Evolutionary conservation across 1,140 invertebrate genomes (phyloP).

Genomic region (Megalopta genalis): DNA sequence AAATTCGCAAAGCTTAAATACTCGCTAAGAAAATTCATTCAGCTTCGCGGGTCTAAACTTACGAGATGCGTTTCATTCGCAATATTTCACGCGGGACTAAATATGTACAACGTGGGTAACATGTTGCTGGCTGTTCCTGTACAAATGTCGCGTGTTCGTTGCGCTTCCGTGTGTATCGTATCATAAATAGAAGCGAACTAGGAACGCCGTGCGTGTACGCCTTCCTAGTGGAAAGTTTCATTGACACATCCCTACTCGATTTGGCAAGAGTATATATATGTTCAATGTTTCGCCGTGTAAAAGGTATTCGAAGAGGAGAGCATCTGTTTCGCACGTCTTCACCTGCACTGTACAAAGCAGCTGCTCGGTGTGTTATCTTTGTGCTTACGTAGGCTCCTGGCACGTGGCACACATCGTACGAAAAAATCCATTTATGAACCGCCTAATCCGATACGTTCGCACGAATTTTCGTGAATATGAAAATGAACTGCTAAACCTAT

Average conservation of each 20-base stretch:
- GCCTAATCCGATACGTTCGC: slow-evolving; percentile 24
- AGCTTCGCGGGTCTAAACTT: too few relatives aligned
- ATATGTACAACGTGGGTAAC: not conserved
- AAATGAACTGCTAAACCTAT: not conserved
- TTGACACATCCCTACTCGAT: slow-evolving; percentile 39
- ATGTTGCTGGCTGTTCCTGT: not conserved
- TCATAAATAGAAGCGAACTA: slow-evolving; percentile 29
- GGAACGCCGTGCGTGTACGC: not conserved
- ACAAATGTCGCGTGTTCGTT: slow-evolving; percentile 1
- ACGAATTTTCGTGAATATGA: slow-evolving; percentile 4
- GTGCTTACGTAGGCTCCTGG: slow-evolving; percentile 57
- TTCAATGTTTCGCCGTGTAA: slow-evolving; percentile 30
- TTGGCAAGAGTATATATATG: not conserved
- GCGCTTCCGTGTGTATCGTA: not conserved
- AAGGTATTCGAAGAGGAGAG: slow-evolving; percentile 52
- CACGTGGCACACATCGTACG: slow-evolving; percentile 53
- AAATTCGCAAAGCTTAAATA: not conserved
- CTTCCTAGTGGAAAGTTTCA: slow-evolving; percentile 52
- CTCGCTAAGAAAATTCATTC: too few relatives aligned
- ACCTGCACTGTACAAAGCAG: slow-evolving; percentile 54
- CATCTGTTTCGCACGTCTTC: slow-evolving; percentile 56
- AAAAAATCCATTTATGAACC: slow-evolving; percentile 52
- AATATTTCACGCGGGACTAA: not conserved
- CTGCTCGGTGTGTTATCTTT: slow-evolving; percentile 58
- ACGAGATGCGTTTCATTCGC: too few relatives aligned